Conservation (phyloP, 1,140 invertebrate species). For the Oppia nitens region DNA sequence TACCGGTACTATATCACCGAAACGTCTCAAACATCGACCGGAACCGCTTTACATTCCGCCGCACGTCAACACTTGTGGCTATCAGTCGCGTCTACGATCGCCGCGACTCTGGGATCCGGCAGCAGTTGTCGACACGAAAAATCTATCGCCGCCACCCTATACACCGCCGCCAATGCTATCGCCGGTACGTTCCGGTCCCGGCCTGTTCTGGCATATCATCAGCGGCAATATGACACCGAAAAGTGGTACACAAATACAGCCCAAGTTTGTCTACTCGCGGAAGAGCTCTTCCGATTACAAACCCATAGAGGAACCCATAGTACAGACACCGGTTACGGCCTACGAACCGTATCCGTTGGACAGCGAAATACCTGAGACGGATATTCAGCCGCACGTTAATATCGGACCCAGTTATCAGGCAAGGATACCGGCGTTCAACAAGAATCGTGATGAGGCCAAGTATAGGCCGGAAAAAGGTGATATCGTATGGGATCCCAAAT, state of each 20-base stretch:
- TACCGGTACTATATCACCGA: constrained; percentile 24
- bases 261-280: not conserved
- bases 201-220: constrained; percentile 49
- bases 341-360: constrained; percentile 16
- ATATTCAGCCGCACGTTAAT: constrained; percentile 56
- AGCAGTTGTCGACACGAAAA: constrained; percentile 10
- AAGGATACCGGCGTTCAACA: constrained; percentile 40
- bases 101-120: constrained; percentile 31
- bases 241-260: not conserved
- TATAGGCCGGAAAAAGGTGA: constrained; percentile 19
- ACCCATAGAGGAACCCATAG: not conserved
- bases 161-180: constrained; percentile 83
- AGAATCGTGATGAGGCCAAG: not conserved
- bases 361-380: constrained; percentile 30
- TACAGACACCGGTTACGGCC: constrained; percentile 16
- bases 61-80: constrained; percentile 31
- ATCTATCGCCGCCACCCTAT: constrained; percentile 40
- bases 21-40: constrained; percentile 41
- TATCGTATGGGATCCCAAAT: constrained; percentile 23
- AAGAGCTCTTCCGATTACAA: constrained; percentile 2
- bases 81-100: constrained; percentile 38
- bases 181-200: constrained; percentile 65
- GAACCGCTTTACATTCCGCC: constrained; percentile 39
- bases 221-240: constrained; percentile 6
- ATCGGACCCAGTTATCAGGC: constrained; percentile 78